A percentile compares a stretch with the other conserved stretches of the same genome.
Conservation (phyloP, 1,140 invertebrate genomes). For the Plutomurus gul region DNA sequence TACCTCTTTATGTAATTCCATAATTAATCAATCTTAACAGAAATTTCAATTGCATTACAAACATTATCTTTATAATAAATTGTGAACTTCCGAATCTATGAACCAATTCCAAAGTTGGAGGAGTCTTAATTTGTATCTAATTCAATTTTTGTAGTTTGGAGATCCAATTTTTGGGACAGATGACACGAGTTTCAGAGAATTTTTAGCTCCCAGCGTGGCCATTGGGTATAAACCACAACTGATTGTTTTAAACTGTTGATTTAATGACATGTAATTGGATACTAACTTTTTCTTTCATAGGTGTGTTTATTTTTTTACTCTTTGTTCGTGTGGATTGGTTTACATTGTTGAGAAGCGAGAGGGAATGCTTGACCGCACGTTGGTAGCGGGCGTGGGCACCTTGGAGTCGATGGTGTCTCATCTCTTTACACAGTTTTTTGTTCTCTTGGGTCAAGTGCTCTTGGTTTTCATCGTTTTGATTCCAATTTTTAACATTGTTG, state of each 20-base stretch:
- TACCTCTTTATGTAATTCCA: slow-evolving; percentile 22
- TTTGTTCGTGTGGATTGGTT: slow-evolving; percentile 74
- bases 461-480: background rate
- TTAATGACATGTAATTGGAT: background rate
- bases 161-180: slow-evolving; percentile 71
- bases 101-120: too few species aligned
- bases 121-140: too few species aligned
- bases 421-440: slow-evolving; percentile 2
- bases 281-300: background rate
- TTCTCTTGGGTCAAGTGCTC: slow-evolving; percentile 2
- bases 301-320: slow-evolving; percentile 69
- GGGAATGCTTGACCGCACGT: slow-evolving; percentile 75
- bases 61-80: too few species aligned
- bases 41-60: too few species aligned
- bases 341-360: slow-evolving; percentile 79
- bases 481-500: slow-evolving; percentile 1
- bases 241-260: too few species aligned
- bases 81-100: too few species aligned
- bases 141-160: slow-evolving; percentile 64
- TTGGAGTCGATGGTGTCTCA: background rate
- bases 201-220: slow-evolving; percentile 78
- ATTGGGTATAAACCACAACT: too few species aligned
- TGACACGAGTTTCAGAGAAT: slow-evolving; percentile 69
- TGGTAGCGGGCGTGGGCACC: slow-evolving; percentile 68
- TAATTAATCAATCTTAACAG: background rate